phyloP scores from a whole-genome alignment of 2,888 invertebrate species.

The Criorhina ranunculi region DNA sequence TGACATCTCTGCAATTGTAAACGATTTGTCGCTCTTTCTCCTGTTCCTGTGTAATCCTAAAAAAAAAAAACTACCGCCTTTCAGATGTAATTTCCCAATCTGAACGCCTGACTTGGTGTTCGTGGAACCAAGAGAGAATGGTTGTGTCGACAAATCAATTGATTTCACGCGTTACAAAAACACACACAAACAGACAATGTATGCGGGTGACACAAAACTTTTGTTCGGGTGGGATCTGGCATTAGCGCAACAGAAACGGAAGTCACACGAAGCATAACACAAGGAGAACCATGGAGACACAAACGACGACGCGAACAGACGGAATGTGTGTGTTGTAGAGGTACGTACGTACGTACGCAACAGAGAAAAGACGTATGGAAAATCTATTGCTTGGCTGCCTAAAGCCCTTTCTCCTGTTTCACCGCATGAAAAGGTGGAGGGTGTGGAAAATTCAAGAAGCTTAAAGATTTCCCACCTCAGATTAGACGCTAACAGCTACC shows the following conservation, averaged over 20 bases:
- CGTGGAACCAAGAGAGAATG: too few relatives aligned
- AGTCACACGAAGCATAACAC: conserved; percentile 25
- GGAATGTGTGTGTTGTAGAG: conserved; percentile 1
- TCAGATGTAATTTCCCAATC: neutral
- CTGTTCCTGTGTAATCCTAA: neutral
- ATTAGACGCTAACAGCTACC: conserved; percentile 62
- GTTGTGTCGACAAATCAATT: conserved; percentile 59
- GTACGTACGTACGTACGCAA: neutral
- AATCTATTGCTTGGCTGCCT: conserved; percentile 40
- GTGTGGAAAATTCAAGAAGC: conserved; percentile 52
- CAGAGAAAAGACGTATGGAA: conserved; percentile 14
- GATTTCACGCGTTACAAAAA: conserved; percentile 23
- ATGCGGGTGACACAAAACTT: conserved; percentile 43
- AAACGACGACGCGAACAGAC: conserved; percentile 5
- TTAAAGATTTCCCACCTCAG: conserved; percentile 66
- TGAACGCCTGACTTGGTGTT: neutral
- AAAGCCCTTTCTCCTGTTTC: conserved; percentile 22
- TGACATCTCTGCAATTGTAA: conserved; percentile 39
- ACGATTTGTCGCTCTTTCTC: conserved; percentile 33
- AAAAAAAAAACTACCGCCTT: neutral
- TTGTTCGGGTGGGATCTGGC: conserved; percentile 17
- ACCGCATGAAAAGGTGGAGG: neutral
- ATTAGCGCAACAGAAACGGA: conserved; percentile 24
- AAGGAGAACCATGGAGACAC: conserved; percentile 8
- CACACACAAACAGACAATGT: conserved; percentile 15